phyloP scores from a whole-genome alignment of 1,140 invertebrate genomes.

The Anastrepha obliqua region DNA sequence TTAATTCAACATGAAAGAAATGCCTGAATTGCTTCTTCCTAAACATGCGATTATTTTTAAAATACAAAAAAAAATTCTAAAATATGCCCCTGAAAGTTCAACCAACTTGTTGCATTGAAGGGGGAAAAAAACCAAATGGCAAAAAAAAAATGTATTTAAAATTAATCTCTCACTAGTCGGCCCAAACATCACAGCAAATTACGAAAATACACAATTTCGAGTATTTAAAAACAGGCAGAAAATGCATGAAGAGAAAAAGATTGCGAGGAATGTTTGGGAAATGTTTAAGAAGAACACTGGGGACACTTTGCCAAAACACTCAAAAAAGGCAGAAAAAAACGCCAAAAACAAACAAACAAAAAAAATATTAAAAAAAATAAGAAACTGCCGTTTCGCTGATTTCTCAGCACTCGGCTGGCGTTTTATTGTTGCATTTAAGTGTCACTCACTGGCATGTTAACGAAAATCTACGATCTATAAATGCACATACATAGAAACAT shows the following conservation, averaged over 20 bases:
- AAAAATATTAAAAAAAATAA: not conserved
- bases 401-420: not conserved
- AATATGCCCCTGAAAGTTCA: constrained; percentile 47
- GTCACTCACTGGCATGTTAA: not conserved
- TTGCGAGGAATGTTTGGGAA: not conserved
- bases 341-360: not conserved
- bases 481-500: not conserved
- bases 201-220: constrained; percentile 28
- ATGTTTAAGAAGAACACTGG: no score
- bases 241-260: not conserved
- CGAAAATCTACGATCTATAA: not conserved
- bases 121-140: not conserved
- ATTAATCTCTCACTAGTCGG: not conserved
- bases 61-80: not conserved
- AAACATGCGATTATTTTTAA: not conserved
- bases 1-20: no score
- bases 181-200: not conserved
- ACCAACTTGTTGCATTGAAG: constrained; percentile 20
- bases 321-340: not conserved
- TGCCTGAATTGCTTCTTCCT: no score
- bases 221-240: not conserved
- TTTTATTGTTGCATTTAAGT: constrained; percentile 30
- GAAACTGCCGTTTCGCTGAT: no score
- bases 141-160: not conserved
- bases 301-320: no score